Evolutionary conservation across 1,140 invertebrate genomes (phyloP).

Genomic region (Paramacrobiotus metropolitanus): DNA sequence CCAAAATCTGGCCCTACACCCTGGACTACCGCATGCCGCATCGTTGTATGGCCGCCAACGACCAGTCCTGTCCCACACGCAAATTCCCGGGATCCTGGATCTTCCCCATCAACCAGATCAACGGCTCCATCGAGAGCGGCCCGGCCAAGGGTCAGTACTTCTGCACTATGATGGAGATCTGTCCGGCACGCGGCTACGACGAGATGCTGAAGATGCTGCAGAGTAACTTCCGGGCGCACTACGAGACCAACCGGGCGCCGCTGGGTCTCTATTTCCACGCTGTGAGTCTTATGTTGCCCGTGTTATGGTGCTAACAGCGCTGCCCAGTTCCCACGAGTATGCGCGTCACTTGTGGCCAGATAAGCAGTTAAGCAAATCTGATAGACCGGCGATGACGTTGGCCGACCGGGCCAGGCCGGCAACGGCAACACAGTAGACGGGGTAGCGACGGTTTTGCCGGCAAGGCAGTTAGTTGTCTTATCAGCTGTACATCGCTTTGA

Average conservation of each 20-base stretch:
- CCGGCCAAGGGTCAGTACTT: not conserved
- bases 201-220: constrained; percentile 14
- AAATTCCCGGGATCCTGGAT: constrained; percentile 67
- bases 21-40: constrained; percentile 11
- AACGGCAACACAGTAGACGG: no score
- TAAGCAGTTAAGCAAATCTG: no score
- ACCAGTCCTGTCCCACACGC: constrained; percentile 66
- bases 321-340: no score
- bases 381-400: no score
- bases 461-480: no score
- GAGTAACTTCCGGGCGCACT: constrained; percentile 16
- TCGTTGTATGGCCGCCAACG: constrained; percentile 45
- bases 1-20: constrained; percentile 16
- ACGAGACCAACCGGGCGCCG: constrained; percentile 15
- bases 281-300: not conserved
- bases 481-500: no score
- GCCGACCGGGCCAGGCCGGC: no score
- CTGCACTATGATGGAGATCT: constrained; percentile 2
- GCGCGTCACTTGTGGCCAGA: no score
- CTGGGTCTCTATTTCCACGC: constrained; percentile 15
- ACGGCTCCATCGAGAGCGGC: not conserved
- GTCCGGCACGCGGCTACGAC: constrained; percentile 8
- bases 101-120: constrained; percentile 86
- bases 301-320: no score
- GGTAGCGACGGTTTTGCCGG: no score